A percentile compares a stretch with the other conserved stretches of the same genome.
These are phyloP conservation scores for Drosophila anomelani DNA, from an alignment of 2,888 invertebrate genomes.

Conservation along the genomic window DNA sequence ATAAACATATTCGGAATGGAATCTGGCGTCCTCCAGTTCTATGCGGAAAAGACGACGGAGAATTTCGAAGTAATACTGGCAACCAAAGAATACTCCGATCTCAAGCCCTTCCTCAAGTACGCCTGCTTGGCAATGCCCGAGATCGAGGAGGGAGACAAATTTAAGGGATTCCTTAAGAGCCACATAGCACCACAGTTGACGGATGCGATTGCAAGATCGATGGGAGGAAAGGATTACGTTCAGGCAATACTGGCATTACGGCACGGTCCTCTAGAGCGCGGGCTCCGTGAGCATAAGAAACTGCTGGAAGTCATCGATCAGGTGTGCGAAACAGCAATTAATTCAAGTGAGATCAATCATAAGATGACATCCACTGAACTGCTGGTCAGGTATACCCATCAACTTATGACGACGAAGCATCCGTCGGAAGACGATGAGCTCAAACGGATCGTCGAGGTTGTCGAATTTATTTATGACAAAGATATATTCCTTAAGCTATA, in stretches of 20 bases:
- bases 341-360: neutral
- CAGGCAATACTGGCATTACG: conserved; percentile 1
- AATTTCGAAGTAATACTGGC: neutral
- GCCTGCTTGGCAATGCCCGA: conserved; percentile 17
- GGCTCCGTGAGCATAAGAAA: conserved; percentile 1
- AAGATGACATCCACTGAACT: neutral
- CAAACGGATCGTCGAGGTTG: conserved; percentile 1
- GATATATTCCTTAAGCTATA: neutral
- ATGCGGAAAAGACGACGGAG: neutral
- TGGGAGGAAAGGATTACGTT: conserved; percentile 6
- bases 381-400: conserved; percentile 1
- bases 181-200: neutral
- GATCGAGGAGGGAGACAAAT: neutral
- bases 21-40: conserved; percentile 6
- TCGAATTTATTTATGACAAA: conserved; percentile 1
- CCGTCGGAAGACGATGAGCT: neutral
- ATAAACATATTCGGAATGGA: conserved; percentile 10
- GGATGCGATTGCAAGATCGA: neutral
- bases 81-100: neutral
- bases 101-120: conserved; percentile 19
- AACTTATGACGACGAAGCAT: conserved; percentile 1
- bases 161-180: neutral
- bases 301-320: neutral
- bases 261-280: neutral
- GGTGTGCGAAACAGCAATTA: neutral